Conservation (phyloP, 2,113 vertebrate species). For the Phoenicopterus ruber region DNA sequence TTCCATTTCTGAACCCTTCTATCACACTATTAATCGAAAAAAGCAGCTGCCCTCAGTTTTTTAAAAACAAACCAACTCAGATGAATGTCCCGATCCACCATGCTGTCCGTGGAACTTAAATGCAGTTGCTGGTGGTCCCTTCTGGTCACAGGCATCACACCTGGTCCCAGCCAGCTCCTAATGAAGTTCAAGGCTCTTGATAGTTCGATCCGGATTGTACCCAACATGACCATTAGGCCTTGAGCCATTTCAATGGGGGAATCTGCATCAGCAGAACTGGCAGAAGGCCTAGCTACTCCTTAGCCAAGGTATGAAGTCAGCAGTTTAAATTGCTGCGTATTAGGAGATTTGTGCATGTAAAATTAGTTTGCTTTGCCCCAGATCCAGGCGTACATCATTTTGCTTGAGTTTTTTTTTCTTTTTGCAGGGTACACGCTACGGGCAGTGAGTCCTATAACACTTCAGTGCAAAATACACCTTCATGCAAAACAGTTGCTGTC, state of each 20-base stretch:
- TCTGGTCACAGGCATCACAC: background rate
- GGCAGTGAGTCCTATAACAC: background rate
- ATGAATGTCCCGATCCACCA: background rate
- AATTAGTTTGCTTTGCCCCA: background rate
- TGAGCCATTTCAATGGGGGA: background rate
- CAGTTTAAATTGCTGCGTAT: background rate
- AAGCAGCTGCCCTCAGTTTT: background rate
- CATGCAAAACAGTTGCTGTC: background rate
- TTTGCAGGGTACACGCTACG: background rate
- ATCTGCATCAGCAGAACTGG: background rate
- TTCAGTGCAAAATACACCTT: background rate
- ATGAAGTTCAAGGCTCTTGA: background rate
- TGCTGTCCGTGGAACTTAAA: background rate
- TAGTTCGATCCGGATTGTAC: background rate
- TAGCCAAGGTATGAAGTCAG: background rate
- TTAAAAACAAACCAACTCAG: background rate
- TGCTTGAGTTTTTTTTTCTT: fast-evolving
- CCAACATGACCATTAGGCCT: background rate
- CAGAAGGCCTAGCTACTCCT: background rate
- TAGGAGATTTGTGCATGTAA: background rate
- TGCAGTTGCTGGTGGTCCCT: background rate
- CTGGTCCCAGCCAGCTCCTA: background rate
- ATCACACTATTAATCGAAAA: background rate
- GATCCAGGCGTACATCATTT: background rate
- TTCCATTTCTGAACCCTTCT: background rate